Conservation (phyloP, 2,797 vertebrate genomes). For the Acrocephalus scirpaceus region DNA sequence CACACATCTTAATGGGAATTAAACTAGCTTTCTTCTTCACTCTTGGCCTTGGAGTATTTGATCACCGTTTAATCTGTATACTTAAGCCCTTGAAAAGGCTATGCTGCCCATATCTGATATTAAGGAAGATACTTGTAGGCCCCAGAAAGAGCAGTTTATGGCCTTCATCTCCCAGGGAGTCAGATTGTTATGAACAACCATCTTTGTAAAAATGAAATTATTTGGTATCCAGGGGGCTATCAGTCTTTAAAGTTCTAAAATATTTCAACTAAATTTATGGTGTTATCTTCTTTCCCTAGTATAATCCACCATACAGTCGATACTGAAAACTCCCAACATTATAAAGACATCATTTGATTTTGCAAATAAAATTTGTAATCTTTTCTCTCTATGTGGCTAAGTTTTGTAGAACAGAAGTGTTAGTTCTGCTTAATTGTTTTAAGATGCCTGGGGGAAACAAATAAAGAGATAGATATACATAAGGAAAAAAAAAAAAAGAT, state of each 20-base stretch:
- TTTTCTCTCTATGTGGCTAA: background rate
- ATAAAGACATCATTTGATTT: background rate
- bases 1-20: background rate
- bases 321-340: background rate
- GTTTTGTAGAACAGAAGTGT: background rate
- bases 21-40: background rate
- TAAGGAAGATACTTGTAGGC: background rate
- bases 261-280: background rate
- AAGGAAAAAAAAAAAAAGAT: background rate
- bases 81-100: background rate
- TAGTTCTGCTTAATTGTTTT: background rate
- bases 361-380: background rate
- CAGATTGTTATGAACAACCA: background rate
- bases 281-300: background rate
- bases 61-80: background rate
- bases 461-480: background rate
- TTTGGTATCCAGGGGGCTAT: background rate
- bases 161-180: background rate
- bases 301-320: background rate
- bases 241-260: background rate
- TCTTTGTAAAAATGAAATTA: background rate
- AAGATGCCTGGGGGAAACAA: background rate
- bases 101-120: background rate
- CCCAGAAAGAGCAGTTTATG: background rate
- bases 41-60: background rate